Evolutionary conservation across 2,888 invertebrate genomes (phyloP).

Genomic region (Ichneumoninae sp.): DNA sequence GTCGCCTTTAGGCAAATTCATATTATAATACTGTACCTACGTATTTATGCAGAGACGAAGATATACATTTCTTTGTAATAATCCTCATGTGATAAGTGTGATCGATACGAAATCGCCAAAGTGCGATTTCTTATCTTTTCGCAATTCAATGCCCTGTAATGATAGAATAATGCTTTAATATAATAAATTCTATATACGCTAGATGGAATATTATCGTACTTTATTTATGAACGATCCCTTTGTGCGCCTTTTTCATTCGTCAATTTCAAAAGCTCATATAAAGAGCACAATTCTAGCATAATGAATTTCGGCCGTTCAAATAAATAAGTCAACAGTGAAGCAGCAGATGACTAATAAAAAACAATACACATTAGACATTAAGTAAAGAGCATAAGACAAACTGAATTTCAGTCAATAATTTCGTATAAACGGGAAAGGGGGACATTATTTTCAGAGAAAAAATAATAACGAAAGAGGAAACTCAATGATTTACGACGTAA

Average conservation of each 20-base stretch:
- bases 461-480: not conserved
- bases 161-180: slow-evolving; percentile 43
- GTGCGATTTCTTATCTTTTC: not conserved
- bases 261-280: not conserved
- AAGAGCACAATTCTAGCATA: not conserved
- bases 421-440: not conserved
- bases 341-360: slow-evolving; percentile 2
- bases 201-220: slow-evolving; percentile 21
- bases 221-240: slow-evolving; percentile 37
- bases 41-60: slow-evolving; percentile 23
- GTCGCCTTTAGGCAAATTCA: slow-evolving; percentile 33
- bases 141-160: slow-evolving; percentile 28
- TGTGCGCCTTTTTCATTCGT: not conserved
- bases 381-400: slow-evolving; percentile 11
- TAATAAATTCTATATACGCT: slow-evolving; percentile 40
- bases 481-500: slow-evolving; percentile 18
- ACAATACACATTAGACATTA: not conserved
- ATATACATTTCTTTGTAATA: slow-evolving; percentile 51
- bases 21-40: slow-evolving; percentile 37
- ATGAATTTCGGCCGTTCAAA: slow-evolving; percentile 1
- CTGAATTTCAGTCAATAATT: slow-evolving; percentile 29
- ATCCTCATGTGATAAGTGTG: slow-evolving; percentile 60
- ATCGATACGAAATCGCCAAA: slow-evolving; percentile 29
- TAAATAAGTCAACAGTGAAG: slow-evolving; percentile 20
- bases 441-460: slow-evolving; percentile 49